Percentiles rank a stretch among this genome's conserved stretches.
These are phyloP conservation scores for Percina caprodes DNA, from an alignment of 2,113 vertebrate genomes.

Conservation along the genomic window DNA sequence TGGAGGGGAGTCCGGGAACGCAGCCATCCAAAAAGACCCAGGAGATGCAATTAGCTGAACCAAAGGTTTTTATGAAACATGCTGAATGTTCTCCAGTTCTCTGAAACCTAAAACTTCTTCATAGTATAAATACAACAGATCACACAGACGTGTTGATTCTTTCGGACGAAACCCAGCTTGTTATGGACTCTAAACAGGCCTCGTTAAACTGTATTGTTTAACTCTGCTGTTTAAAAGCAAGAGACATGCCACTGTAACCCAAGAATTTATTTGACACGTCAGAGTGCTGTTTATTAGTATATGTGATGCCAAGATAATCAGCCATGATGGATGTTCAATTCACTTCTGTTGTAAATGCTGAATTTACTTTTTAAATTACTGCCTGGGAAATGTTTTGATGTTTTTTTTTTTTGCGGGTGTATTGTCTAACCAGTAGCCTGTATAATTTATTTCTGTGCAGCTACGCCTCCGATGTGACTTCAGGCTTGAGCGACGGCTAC, in stretches of 20 bases:
- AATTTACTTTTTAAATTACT: slow-evolving; percentile 14
- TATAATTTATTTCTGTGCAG: slow-evolving; percentile 72
- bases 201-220: neutral
- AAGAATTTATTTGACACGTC: slow-evolving; percentile 21
- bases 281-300: slow-evolving; percentile 40
- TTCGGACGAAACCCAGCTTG: neutral
- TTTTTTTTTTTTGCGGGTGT: too few species aligned
- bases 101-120: slow-evolving; percentile 40
- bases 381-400: neutral
- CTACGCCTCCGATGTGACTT: slow-evolving; percentile 92
- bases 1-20: slow-evolving; percentile 45
- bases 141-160: slow-evolving; percentile 17
- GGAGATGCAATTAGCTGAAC: slow-evolving; percentile 74
- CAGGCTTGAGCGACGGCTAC: slow-evolving; percentile 89
- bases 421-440: slow-evolving; percentile 14
- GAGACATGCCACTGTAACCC: slow-evolving; percentile 26
- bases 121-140: slow-evolving; percentile 35
- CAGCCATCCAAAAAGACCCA: slow-evolving; percentile 60
- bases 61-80: slow-evolving; percentile 58
- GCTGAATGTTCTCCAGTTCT: slow-evolving; percentile 54
- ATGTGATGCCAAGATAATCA: slow-evolving; percentile 2
- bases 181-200: neutral
- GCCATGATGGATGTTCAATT: slow-evolving; percentile 11
- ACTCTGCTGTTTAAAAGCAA: slow-evolving; percentile 16
- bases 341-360: slow-evolving; percentile 10